These are phyloP conservation scores for Kobus ellipsiprymnus DNA, from an alignment of 2,113 vertebrate species.

Conservation along the genomic window DNA sequence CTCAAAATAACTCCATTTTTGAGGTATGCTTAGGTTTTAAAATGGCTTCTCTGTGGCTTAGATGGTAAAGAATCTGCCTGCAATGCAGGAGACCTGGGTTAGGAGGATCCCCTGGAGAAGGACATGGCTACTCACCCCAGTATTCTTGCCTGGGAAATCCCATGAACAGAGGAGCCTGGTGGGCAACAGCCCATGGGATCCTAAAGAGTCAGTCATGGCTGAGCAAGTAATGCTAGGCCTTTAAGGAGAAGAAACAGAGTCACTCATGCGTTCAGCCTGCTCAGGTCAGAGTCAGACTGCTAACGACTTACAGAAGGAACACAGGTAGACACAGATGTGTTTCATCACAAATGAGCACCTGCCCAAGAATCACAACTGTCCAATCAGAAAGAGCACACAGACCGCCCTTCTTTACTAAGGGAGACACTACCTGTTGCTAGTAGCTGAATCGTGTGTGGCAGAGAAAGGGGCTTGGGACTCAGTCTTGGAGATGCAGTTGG, in stretches of 20 bases:
- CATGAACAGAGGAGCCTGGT: neutral
- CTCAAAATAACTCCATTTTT: neutral
- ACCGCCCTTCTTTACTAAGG: fast-evolving
- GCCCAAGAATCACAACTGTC: fast-evolving
- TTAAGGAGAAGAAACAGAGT: neutral
- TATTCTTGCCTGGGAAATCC: neutral
- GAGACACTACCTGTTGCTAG: fast-evolving
- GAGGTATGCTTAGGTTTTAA: neutral
- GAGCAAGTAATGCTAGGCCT: neutral
- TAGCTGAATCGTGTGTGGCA: fast-evolving
- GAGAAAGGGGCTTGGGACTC: no score
- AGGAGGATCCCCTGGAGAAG: neutral
- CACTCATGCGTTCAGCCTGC: fast-evolving
- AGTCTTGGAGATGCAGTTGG: fast-evolving
- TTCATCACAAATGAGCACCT: fast-evolving
- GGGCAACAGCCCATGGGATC: neutral
- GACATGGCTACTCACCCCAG: neutral
- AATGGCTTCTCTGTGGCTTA: neutral
- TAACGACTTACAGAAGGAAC: fast-evolving
- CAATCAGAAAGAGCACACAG: fast-evolving
- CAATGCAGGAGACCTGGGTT: neutral
- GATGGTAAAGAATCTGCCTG: neutral
- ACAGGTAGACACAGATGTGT: fast-evolving
- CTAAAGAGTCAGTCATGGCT: neutral
- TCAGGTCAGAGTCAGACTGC: no score